Evolutionary conservation across 1,140 invertebrate genomes (phyloP).

Genomic region (Cydia pomonella): DNA sequence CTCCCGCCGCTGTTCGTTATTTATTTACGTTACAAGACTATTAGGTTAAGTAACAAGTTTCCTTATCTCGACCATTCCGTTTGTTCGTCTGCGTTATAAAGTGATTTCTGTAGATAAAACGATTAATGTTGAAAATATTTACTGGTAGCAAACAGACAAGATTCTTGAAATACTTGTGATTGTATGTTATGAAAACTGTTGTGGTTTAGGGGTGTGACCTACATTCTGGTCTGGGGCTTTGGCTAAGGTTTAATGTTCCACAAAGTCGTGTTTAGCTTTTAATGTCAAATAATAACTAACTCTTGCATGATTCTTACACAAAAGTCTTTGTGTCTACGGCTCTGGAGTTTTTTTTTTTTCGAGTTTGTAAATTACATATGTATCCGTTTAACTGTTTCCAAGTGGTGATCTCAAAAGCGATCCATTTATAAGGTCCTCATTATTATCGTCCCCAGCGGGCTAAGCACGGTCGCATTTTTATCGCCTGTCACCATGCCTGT

Average conservation of each 20-base stretch:
- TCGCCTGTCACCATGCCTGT: no score
- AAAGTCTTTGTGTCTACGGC: not conserved
- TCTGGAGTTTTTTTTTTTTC: not conserved
- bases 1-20: conserved; percentile 1
- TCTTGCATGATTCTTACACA: not conserved
- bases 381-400: not conserved
- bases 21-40: conserved; percentile 29
- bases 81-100: conserved; percentile 10
- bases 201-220: not conserved
- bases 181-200: not conserved
- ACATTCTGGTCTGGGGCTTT: not conserved
- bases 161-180: conserved; percentile 22
- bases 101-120: conserved; percentile 16
- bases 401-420: not conserved
- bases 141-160: not conserved
- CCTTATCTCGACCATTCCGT: conserved; percentile 21
- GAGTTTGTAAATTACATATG: not conserved
- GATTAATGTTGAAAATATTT: conserved; percentile 18
- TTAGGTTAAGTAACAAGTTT: conserved; percentile 25
- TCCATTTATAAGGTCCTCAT: not conserved
- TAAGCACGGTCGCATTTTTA: no score
- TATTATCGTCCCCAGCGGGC: not conserved
- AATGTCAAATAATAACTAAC: not conserved
- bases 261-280: not conserved
- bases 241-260: not conserved